These are phyloP conservation scores for Setophaga petechia DNA, from an alignment of 2,113 vertebrate genomes.

Conservation along the genomic window DNA sequence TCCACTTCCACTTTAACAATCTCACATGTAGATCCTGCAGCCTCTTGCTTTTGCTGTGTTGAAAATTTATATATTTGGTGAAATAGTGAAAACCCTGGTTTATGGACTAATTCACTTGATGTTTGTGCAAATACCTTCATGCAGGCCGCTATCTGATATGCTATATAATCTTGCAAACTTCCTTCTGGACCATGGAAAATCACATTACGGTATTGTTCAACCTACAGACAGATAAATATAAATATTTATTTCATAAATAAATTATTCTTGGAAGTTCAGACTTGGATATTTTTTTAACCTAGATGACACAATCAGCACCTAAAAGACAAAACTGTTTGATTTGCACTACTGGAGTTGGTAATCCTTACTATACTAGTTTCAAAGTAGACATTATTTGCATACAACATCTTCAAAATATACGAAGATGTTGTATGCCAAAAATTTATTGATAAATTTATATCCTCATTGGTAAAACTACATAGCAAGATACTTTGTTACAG, in stretches of 20 bases:
- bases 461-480: neutral
- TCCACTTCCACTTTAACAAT: constrained; percentile 87
- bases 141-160: constrained; percentile 83
- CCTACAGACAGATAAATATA: constrained; percentile 71
- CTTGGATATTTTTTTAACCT: neutral
- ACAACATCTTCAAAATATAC: neutral
- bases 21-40: constrained; percentile 83
- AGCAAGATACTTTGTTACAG: neutral
- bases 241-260: neutral
- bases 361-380: neutral
- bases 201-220: constrained; percentile 91
- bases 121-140: constrained; percentile 80
- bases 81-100: neutral
- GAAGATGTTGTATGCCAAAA: too few species aligned
- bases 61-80: constrained; percentile 25
- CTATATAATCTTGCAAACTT: constrained; percentile 90
- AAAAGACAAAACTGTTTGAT: neutral
- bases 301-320: neutral
- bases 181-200: constrained; percentile 95
- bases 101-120: neutral
- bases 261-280: neutral
- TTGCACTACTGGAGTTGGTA: neutral
- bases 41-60: constrained; percentile 85
- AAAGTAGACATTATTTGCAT: neutral
- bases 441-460: neutral